phyloP scores from a whole-genome alignment of 2,113 vertebrate species.

The Corythaixoides concolor region DNA sequence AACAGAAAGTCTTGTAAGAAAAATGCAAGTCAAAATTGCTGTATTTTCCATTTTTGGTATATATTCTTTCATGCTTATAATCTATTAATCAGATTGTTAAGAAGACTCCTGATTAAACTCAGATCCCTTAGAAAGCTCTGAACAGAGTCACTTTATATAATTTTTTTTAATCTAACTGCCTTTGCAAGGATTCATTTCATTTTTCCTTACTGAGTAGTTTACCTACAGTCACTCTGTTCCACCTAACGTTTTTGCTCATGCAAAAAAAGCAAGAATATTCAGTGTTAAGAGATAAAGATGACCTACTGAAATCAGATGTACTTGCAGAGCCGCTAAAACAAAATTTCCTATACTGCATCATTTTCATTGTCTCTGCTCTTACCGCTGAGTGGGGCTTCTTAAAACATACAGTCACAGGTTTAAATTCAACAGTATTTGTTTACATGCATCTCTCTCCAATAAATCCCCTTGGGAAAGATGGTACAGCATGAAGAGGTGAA shows the following conservation, averaged over 20 bases:
- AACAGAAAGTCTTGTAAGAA: background rate
- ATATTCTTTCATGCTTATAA: background rate
- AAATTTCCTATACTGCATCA: background rate
- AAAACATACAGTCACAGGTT: background rate
- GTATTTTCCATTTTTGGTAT: background rate
- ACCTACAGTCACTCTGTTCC: background rate
- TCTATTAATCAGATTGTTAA: background rate
- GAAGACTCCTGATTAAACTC: background rate
- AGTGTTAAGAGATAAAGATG: background rate
- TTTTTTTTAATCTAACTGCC: background rate
- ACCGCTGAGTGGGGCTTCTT: background rate
- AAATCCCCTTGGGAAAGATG: background rate
- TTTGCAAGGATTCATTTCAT: background rate
- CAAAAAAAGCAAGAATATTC: background rate
- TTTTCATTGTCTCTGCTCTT: background rate
- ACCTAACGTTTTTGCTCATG: background rate
- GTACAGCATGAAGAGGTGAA: background rate
- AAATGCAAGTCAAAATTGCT: background rate
- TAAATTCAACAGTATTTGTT: slow-evolving; percentile 10
- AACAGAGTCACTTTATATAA: background rate
- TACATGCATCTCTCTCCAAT: background rate
- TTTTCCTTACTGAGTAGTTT: background rate
- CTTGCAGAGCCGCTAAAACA: background rate
- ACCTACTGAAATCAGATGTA: background rate
- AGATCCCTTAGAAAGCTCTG: background rate